Percentiles rank a stretch among this genome's conserved stretches.
These are phyloP conservation scores for Conus betulinus DNA, from an alignment of 1,140 invertebrate species.

Conservation along the genomic window DNA sequence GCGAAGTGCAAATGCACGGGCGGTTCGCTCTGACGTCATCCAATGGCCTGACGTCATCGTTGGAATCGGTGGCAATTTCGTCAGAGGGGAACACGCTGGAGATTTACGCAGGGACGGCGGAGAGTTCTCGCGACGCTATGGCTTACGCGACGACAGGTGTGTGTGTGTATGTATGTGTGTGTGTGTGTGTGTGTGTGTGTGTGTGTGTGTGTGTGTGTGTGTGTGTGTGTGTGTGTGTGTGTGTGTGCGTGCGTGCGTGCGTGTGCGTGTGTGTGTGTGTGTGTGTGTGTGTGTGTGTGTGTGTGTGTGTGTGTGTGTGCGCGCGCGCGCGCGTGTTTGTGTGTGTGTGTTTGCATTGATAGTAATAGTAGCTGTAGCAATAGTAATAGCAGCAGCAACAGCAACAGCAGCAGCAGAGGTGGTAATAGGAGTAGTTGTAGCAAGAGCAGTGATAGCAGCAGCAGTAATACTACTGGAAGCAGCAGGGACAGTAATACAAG, in stretches of 20 bases:
- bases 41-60: background rate
- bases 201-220: constrained; percentile 9
- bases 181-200: background rate
- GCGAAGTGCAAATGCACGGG: background rate
- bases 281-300: constrained; percentile 13
- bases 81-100: background rate
- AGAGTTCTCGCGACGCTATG: background rate
- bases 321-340: background rate
- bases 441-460: no score
- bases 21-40: constrained; percentile 7
- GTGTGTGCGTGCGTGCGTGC: background rate
- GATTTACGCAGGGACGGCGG: background rate
- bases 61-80: background rate
- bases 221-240: constrained; percentile 9
- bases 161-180: background rate
- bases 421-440: no score
- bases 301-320: constrained; percentile 12
- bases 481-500: no score
- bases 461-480: no score
- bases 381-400: no score
- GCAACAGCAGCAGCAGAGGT: no score
- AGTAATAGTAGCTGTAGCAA: no score
- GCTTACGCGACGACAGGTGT: background rate
- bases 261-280: background rate
- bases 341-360: constrained; percentile 1